phyloP scores from a whole-genome alignment of 1,140 invertebrate species.

The Lepidotrigona ventralis region DNA sequence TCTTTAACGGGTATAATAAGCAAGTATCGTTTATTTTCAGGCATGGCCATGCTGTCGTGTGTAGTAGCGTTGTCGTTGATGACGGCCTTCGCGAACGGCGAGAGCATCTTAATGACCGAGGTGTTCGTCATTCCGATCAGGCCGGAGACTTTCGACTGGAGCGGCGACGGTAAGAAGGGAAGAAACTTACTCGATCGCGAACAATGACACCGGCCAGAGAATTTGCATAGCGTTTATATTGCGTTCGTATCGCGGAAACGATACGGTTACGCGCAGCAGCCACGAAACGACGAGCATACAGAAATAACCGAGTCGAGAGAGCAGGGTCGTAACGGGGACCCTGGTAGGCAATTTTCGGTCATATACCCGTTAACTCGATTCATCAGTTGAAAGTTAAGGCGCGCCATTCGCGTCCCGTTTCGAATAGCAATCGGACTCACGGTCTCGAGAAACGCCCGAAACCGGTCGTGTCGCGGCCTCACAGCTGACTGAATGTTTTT shows the following conservation, averaged over 20 bases:
- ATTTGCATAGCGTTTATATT: constrained; percentile 1
- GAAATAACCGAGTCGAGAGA: not conserved
- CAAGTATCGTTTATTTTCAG: constrained; percentile 37
- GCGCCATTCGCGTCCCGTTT: constrained; percentile 37
- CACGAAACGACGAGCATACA: not conserved
- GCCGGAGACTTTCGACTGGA: constrained; percentile 80
- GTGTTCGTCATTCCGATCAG: constrained; percentile 80
- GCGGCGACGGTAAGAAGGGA: constrained; percentile 73
- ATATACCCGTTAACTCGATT: constrained; percentile 41
- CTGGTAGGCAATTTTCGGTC: not conserved
- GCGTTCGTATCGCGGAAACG: not conserved
- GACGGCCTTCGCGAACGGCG: constrained; percentile 57
- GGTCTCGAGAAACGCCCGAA: not conserved
- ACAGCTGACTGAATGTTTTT: constrained; percentile 27
- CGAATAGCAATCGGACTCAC: constrained; percentile 48
- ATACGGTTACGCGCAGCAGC: not conserved
- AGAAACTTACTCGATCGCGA: not conserved
- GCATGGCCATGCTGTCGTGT: constrained; percentile 36
- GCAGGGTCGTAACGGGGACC: not conserved
- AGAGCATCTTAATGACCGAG: constrained; percentile 77
- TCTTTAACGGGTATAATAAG: not conserved
- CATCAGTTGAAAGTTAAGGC: constrained; percentile 42
- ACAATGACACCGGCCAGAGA: not conserved
- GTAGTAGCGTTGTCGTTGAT: constrained; percentile 48
- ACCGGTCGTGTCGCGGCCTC: not conserved